A percentile compares a stretch with the other conserved stretches of the same genome.
These are phyloP conservation scores for Poecilus cupreus DNA, from an alignment of 2,888 invertebrate genomes.

Conservation along the genomic window DNA sequence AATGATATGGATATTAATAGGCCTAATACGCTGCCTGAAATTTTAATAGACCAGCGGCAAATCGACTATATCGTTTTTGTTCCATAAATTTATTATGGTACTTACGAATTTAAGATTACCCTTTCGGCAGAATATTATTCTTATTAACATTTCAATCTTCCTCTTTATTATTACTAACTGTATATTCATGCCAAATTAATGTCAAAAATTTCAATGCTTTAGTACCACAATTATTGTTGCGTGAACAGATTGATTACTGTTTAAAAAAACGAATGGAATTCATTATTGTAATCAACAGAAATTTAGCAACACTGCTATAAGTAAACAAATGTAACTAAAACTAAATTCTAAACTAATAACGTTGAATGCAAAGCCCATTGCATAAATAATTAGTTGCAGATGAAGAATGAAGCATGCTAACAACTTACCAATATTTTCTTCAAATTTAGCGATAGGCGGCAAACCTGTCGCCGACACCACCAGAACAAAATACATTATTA, in stretches of 20 bases:
- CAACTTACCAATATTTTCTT: conserved; percentile 66
- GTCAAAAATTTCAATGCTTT: too few relatives aligned
- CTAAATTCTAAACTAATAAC: not conserved
- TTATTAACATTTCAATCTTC: not conserved
- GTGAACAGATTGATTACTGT: too few relatives aligned
- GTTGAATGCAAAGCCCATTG: not conserved
- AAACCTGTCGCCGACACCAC: conserved; percentile 64
- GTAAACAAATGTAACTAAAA: not conserved
- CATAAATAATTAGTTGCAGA: not conserved
- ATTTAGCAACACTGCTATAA: not conserved
- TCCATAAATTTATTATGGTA: conserved; percentile 3
- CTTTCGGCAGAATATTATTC: not conserved
- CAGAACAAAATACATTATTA: conserved; percentile 45
- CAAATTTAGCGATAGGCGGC: conserved; percentile 66
- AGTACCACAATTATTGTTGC: not conserved
- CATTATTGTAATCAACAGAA: not conserved
- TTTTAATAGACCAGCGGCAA: conserved; percentile 8
- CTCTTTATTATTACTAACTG: not conserved
- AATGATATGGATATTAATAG: conserved; percentile 25
- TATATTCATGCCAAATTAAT: not conserved
- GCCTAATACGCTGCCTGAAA: conserved; percentile 23
- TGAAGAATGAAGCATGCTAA: conserved; percentile 38
- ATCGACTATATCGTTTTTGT: conserved; percentile 20
- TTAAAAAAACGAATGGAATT: too few relatives aligned
- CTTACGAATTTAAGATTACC: not conserved